Evolutionary conservation across 2,113 vertebrate species (phyloP).

Genomic region (Gallinago media): DNA sequence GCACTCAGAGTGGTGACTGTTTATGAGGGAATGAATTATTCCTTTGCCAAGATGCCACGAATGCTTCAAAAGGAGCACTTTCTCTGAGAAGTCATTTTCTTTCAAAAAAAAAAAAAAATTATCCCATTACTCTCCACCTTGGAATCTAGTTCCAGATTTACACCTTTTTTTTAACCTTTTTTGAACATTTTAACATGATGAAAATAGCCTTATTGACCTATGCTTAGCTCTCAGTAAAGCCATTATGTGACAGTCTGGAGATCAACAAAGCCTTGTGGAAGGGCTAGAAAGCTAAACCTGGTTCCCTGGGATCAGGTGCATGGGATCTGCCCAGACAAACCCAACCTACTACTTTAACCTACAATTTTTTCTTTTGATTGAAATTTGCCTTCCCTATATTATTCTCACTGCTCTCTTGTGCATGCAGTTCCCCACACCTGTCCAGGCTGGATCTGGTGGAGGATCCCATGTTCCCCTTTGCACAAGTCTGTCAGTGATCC

Average conservation of each 20-base stretch:
- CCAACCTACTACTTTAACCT: background rate
- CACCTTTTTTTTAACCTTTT: background rate
- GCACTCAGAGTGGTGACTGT: background rate
- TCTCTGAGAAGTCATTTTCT: background rate
- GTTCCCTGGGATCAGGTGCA: background rate
- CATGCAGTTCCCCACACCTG: background rate
- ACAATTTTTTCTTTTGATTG: background rate
- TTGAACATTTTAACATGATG: background rate
- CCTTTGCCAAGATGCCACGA: slow-evolving; percentile 3
- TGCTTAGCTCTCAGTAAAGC: background rate
- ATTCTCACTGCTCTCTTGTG: background rate
- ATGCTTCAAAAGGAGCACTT: background rate
- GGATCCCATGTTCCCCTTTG: background rate
- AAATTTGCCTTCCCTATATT: background rate
- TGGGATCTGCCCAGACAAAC: background rate
- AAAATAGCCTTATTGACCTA: background rate
- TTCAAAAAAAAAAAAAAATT: no score
- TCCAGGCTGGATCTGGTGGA: background rate
- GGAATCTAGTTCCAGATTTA: background rate
- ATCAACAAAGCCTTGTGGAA: background rate
- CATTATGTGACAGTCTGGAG: background rate
- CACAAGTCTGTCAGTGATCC: background rate
- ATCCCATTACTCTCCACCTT: background rate
- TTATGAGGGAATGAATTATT: background rate
- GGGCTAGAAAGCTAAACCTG: background rate